phyloP scores from a whole-genome alignment of 2,888 invertebrate genomes.

The Sthenelais limicola region DNA sequence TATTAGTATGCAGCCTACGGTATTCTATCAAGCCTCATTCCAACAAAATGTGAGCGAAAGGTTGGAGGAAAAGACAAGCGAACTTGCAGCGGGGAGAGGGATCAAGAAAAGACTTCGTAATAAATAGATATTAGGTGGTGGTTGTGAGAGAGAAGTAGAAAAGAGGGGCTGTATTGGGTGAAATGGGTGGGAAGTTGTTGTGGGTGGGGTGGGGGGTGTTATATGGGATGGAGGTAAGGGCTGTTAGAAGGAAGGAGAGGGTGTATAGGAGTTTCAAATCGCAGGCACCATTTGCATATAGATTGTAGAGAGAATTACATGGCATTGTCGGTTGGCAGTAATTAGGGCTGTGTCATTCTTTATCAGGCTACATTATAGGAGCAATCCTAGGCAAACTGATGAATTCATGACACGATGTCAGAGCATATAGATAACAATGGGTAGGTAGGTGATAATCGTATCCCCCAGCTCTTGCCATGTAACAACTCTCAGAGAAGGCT shows the following conservation, averaged over 20 bases:
- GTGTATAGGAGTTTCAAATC: constrained; percentile 30
- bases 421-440: constrained; percentile 27
- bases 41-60: too few relatives aligned
- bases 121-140: too few relatives aligned
- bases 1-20: too few relatives aligned
- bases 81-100: too few relatives aligned
- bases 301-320: constrained; percentile 36
- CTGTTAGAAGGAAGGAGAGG: neutral
- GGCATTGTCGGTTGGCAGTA: constrained; percentile 31
- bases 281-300: constrained; percentile 36
- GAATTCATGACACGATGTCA: constrained; percentile 40
- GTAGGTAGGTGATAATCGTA: too few relatives aligned
- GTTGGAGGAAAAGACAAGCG: too few relatives aligned
- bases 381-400: constrained; percentile 35
- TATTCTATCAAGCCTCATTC: too few relatives aligned
- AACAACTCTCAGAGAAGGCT: too few relatives aligned
- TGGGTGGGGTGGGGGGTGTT: constrained; percentile 14
- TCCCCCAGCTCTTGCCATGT: too few relatives aligned
- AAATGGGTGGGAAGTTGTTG: neutral
- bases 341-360: constrained; percentile 37
- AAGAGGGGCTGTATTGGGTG: neutral
- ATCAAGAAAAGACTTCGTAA: too few relatives aligned
- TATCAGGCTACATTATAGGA: constrained; percentile 39
- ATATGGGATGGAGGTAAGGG: neutral
- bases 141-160: too few relatives aligned